Percentiles rank a stretch among this genome's conserved stretches.
phyloP scores from a whole-genome alignment of 2,888 invertebrate genomes.

The Ormia ochracea region DNA sequence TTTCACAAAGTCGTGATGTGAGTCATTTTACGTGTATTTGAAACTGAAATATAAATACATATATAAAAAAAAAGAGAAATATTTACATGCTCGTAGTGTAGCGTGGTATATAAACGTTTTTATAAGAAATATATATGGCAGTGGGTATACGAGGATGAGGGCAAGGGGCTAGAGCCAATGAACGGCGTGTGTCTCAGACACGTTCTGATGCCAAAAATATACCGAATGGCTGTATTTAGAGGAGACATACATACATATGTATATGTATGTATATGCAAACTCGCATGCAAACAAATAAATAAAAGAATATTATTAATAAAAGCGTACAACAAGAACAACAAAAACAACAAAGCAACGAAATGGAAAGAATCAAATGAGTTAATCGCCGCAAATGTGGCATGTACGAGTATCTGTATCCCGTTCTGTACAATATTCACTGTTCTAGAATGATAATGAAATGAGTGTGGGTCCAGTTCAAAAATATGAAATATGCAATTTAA shows the following conservation, averaged over 20 bases:
- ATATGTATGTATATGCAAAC: too few species aligned
- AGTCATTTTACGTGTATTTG: conserved; percentile 49
- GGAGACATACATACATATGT: neutral
- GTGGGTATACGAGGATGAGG: neutral
- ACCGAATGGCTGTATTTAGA: conserved; percentile 6
- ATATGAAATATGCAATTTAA: neutral
- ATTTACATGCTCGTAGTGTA: neutral
- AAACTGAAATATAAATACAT: conserved; percentile 26
- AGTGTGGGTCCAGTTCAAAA: conserved; percentile 6
- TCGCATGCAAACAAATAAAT: neutral
- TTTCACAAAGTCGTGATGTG: conserved; percentile 29
- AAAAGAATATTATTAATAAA: conserved; percentile 18
- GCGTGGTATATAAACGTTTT: neutral
- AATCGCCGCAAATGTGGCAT: conserved; percentile 53
- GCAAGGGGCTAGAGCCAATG: conserved; percentile 12
- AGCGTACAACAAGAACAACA: conserved; percentile 1
- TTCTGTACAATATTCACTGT: neutral
- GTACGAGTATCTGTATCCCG: neutral
- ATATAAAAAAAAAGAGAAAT: conserved; percentile 20
- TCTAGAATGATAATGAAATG: neutral
- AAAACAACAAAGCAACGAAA: too few species aligned
- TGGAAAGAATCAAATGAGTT: conserved; percentile 42
- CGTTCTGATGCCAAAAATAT: conserved; percentile 52
- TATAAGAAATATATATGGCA: conserved; percentile 12
- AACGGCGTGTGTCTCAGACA: conserved; percentile 54